Evolutionary conservation across 1,140 invertebrate genomes (phyloP).

Genomic region (Ptiloglossa arizonensis): DNA sequence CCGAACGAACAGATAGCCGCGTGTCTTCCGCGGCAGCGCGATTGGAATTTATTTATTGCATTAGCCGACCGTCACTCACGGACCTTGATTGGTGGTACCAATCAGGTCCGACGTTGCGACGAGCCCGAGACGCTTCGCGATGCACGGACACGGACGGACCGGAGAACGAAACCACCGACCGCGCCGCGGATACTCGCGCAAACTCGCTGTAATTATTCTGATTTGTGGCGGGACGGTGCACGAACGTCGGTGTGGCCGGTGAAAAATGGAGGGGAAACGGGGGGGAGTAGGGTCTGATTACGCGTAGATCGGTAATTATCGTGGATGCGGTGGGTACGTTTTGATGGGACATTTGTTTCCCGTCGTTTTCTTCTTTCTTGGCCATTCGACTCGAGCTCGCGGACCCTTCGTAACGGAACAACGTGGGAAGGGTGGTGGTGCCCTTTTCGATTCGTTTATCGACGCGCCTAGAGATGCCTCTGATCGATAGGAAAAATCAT

Average conservation of each 20-base stretch:
- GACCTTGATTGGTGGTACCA: constrained; percentile 66
- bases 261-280: constrained; percentile 34
- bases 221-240: constrained; percentile 35
- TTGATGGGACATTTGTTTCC: constrained; percentile 31
- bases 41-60: constrained; percentile 77
- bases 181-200: constrained; percentile 26
- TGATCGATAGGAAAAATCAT: too few species aligned
- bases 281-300: constrained; percentile 43
- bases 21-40: constrained; percentile 62
- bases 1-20: constrained; percentile 53
- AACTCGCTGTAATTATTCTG: constrained; percentile 60
- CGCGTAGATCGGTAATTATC: constrained; percentile 42
- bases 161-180: constrained; percentile 15
- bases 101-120: constrained; percentile 61
- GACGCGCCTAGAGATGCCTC: too few species aligned
- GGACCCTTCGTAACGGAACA: not conserved
- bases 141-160: constrained; percentile 6
- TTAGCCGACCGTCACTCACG: constrained; percentile 69
- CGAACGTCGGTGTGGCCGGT: not conserved
- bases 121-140: constrained; percentile 13
- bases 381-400: too few species aligned
- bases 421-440: not conserved
- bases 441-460: too few species aligned
- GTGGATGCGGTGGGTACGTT: constrained; percentile 6
- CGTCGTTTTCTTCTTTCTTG: not conserved